phyloP scores from a whole-genome alignment of 2,113 vertebrate genomes.

The Myotis yumanensis region DNA sequence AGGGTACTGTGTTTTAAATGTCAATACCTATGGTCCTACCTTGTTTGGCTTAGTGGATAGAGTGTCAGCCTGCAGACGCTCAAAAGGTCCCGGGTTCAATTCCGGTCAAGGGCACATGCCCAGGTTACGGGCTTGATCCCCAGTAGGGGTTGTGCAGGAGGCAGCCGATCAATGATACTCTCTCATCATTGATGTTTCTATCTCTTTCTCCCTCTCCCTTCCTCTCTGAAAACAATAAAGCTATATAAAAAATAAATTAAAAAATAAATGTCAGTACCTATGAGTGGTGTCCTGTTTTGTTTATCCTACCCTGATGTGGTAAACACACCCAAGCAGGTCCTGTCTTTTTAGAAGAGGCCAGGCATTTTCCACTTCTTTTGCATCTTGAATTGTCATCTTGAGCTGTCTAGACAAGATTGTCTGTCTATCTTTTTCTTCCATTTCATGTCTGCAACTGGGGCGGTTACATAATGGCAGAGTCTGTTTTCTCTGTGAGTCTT shows the following conservation, averaged over 20 bases:
- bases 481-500: not conserved
- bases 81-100: too few relatives aligned
- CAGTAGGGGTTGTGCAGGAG: too few relatives aligned
- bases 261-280: not conserved
- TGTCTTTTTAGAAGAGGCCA: not conserved
- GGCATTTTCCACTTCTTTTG: not conserved
- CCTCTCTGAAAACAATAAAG: too few relatives aligned
- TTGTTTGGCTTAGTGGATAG: too few relatives aligned
- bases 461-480: not conserved
- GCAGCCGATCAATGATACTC: too few relatives aligned
- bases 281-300: not conserved
- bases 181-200: too few relatives aligned
- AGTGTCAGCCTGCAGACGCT: too few relatives aligned
- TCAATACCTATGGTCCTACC: not conserved
- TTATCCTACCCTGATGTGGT: not conserved
- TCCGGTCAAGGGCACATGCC: too few relatives aligned
- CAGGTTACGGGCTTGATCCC: too few relatives aligned
- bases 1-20: not conserved
- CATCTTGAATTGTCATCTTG: not conserved
- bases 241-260: too few relatives aligned
- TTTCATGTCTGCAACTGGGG: not conserved
- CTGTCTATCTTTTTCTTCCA: not conserved
- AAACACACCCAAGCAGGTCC: not conserved
- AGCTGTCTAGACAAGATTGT: not conserved
- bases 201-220: too few relatives aligned